Evolutionary conservation across 2,888 invertebrate species (phyloP).

Genomic region (Apotomis turbidana): DNA sequence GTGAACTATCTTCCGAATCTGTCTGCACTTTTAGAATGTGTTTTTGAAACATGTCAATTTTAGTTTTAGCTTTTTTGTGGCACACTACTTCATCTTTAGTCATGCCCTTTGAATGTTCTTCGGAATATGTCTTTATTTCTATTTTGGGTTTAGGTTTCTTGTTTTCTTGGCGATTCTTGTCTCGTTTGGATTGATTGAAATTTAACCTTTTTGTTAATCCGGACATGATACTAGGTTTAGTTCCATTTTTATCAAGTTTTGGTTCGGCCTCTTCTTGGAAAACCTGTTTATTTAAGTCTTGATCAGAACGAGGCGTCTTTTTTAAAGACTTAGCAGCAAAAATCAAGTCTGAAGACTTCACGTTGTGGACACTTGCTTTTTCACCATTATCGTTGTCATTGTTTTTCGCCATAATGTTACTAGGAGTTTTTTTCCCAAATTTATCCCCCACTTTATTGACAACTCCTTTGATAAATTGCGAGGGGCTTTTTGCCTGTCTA

Average conservation of each 20-base stretch:
- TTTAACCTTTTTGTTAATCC: slow-evolving; percentile 70
- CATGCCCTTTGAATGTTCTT: slow-evolving; percentile 66
- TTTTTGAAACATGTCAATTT: slow-evolving; percentile 80
- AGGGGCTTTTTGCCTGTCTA: slow-evolving; percentile 61
- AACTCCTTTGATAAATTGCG: slow-evolving; percentile 62
- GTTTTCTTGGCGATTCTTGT: slow-evolving; percentile 58
- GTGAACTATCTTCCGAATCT: slow-evolving; percentile 71
- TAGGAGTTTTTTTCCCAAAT: slow-evolving; percentile 55
- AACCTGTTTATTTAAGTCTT: slow-evolving; percentile 41
- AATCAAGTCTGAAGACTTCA: slow-evolving; percentile 67
- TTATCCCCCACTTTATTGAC: slow-evolving; percentile 64
- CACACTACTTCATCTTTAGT: slow-evolving; percentile 73
- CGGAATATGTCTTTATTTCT: slow-evolving; percentile 74
- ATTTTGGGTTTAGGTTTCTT: slow-evolving; percentile 67
- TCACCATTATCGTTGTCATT: slow-evolving; percentile 48
- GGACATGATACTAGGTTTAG: slow-evolving; percentile 67
- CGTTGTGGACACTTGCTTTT: slow-evolving; percentile 66
- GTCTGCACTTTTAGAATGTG: slow-evolving; percentile 72
- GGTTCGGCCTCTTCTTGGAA: slow-evolving; percentile 46
- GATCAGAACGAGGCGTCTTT: slow-evolving; percentile 51
- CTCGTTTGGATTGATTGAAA: slow-evolving; percentile 70
- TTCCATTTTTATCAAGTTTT: slow-evolving; percentile 52
- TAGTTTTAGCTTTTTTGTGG: slow-evolving; percentile 74
- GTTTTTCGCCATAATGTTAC: slow-evolving; percentile 29
- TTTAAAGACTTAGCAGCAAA: slow-evolving; percentile 63